Evolutionary conservation across 1,140 invertebrate genomes (phyloP), one percentile per base, ranked within the genome.

Genomic region (Arion vulgaris): DNA sequence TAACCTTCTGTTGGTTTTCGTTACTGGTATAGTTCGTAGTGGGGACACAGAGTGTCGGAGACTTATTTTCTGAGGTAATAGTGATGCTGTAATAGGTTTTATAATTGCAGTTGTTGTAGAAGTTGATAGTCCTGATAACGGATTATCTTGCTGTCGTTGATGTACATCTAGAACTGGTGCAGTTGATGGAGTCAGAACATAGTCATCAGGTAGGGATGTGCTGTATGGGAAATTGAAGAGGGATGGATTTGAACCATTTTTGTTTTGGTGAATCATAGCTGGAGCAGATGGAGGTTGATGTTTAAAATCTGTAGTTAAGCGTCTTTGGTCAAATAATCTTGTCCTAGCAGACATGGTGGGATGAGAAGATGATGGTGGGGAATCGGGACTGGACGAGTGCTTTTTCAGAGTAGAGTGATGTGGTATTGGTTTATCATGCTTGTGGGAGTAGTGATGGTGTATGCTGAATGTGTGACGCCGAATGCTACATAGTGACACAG

Each of bases 1-100:
- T 0, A 96, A 97, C 82, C 97, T 93, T 72, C 96, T 83, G 45
- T 76, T 84, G 41, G 49, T 73, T 4, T 49, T 51, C 19, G 80
- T 80, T 15, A n/a, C 68, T 32, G 74, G 71, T 23, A 68, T 53
- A 38, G 66, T 51, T 28, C 53, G 34, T 32, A 39, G 77, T 4
- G 80, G 51, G 0, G 75, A 81, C 15, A 68, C 78, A 9, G 81
- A 81, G 34, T 81, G 36, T 39, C 84, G 39, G 23, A 68, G 84
- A 9, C 41, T 57, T 19, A 81, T 57, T 15, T 81, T 80, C 45
- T 84, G 80, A 7, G 51, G 36, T 79, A 72, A 53, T 36, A 74
- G 69, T 68, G 71, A 69, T 34, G 83, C 73, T 38, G 51, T 71
- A 9, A 66, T n/a, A 32, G 66, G 32, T n/a, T 26, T 36, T 53